phyloP scores from a whole-genome alignment of 2,888 invertebrate species.

The Alcis repandata region DNA sequence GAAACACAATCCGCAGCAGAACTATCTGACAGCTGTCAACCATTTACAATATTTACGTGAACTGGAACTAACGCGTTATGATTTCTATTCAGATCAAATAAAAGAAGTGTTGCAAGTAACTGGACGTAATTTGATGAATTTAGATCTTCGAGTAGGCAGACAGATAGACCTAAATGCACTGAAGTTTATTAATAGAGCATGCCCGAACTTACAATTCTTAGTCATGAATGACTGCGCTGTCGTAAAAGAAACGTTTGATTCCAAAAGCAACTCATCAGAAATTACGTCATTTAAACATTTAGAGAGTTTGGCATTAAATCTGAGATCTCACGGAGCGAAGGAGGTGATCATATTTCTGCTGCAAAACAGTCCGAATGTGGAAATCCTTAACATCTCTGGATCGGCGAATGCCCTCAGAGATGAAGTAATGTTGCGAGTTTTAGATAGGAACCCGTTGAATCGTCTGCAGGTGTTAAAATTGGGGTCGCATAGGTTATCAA shows the following conservation, averaged over 20 bases:
- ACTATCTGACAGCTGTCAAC: background rate
- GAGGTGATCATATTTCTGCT: background rate
- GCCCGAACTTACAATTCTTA: background rate
- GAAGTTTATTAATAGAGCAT: background rate
- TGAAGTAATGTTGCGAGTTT: no score
- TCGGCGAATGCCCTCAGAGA: no score
- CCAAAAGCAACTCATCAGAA: no score
- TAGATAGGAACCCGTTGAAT: no score
- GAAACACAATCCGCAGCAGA: background rate
- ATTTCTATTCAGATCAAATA: background rate
- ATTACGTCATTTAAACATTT: background rate
- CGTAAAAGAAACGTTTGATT: background rate
- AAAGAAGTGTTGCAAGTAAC: background rate
- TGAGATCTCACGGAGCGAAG: background rate
- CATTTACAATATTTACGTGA: background rate
- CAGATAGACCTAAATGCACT: background rate
- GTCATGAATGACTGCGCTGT: background rate
- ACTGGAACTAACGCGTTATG: background rate
- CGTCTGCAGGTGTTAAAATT: no score
- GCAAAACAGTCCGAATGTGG: background rate
- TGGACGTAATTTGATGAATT: background rate
- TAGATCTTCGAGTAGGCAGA: background rate
- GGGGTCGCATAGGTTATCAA: no score
- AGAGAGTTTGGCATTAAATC: no score
- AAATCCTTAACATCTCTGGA: background rate